phyloP scores from a whole-genome alignment of 1,140 invertebrate genomes.

The Acromyrmex heyeri region DNA sequence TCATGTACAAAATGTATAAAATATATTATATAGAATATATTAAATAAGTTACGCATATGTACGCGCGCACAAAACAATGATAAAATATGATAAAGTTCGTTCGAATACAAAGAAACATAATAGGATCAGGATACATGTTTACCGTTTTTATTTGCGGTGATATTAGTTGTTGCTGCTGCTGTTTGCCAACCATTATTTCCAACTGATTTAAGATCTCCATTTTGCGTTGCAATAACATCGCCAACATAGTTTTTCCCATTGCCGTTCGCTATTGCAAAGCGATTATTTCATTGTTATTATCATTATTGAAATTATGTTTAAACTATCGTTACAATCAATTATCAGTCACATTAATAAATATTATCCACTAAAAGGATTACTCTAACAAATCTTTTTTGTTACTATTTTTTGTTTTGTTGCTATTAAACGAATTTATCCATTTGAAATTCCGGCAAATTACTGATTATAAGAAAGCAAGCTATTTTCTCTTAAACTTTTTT shows the following conservation, averaged over 20 bases:
- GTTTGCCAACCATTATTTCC: slow-evolving; percentile 89
- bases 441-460: background rate
- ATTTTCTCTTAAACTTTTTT: slow-evolving; percentile 79
- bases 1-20: background rate
- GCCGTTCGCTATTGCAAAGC: slow-evolving; percentile 82
- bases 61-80: too few relatives aligned
- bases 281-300: slow-evolving; percentile 20
- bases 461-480: background rate
- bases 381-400: background rate
- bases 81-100: background rate
- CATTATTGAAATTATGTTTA: background rate
- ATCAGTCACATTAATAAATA: background rate
- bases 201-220: slow-evolving; percentile 90
- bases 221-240: slow-evolving; percentile 89
- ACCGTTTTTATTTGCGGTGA: slow-evolving; percentile 83
- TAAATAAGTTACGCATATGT: background rate
- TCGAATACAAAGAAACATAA: background rate
- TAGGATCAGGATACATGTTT: background rate
- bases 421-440: too few relatives aligned
- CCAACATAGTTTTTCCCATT: slow-evolving; percentile 87
- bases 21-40: background rate
- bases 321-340: background rate
- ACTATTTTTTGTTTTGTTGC: background rate
- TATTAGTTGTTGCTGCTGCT: slow-evolving; percentile 71
- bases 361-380: background rate